These are phyloP conservation scores for Falco punctatus DNA, from an alignment of 2,113 vertebrate species.

Conservation along the genomic window DNA sequence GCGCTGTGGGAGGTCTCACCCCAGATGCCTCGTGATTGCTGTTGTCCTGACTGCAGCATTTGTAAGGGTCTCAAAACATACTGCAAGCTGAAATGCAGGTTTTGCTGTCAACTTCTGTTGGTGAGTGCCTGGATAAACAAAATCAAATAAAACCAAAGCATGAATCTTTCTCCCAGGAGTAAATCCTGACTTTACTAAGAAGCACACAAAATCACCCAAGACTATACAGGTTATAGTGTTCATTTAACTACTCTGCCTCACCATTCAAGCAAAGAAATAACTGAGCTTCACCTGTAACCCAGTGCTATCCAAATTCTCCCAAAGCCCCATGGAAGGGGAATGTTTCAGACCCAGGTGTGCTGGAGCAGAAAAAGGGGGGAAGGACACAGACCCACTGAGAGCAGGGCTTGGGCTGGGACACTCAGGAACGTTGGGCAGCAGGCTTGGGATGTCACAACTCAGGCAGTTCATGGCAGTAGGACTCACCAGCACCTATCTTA, in stretches of 20 bases:
- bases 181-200: not conserved
- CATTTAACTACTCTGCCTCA: not conserved
- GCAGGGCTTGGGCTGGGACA: not conserved
- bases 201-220: not conserved
- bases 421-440: not conserved
- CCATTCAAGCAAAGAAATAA: not conserved
- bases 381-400: not conserved
- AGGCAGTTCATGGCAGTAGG: not conserved
- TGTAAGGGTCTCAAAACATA: rapidly evolving
- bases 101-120: not conserved
- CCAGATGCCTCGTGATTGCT: not conserved
- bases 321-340: not conserved
- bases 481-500: not conserved
- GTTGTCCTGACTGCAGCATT: not conserved
- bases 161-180: not conserved
- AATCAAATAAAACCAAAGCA: not conserved
- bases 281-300: not conserved
- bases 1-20: too few relatives aligned
- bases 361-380: not conserved
- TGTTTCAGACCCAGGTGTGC: not conserved
- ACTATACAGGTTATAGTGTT: not conserved
- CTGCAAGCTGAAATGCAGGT: not conserved
- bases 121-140: not conserved
- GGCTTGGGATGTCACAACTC: not conserved
- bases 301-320: not conserved